A percentile compares a stretch with the other conserved stretches of the same genome.
phyloP scores from a whole-genome alignment of 2,113 vertebrate genomes.

The Scomber scombrus region DNA sequence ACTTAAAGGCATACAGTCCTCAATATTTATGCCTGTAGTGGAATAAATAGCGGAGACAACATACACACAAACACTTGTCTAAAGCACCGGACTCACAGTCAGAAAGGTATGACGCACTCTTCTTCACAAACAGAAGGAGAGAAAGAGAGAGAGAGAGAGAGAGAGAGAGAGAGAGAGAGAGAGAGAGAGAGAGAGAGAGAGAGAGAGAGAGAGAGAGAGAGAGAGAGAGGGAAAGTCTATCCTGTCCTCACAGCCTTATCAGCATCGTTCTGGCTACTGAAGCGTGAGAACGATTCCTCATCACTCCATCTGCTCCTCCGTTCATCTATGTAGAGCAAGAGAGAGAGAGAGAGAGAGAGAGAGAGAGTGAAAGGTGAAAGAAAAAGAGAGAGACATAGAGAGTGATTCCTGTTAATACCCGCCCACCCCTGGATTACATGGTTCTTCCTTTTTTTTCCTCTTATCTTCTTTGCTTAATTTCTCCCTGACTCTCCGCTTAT shows the following conservation, averaged over 20 bases:
- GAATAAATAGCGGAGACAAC: too few relatives aligned
- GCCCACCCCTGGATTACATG: not conserved
- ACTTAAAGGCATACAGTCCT: not conserved
- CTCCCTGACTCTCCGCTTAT: slow-evolving; percentile 1
- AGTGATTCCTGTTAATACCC: not conserved
- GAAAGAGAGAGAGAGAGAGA: not conserved
- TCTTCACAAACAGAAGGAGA: slow-evolving; percentile 16
- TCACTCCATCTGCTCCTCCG: slow-evolving; percentile 35
- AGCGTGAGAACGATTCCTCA: slow-evolving; percentile 66
- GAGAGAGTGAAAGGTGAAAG: too few relatives aligned
- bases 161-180: not conserved
- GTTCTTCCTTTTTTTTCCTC: not conserved
- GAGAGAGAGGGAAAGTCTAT: slow-evolving; percentile 1
- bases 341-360: not conserved
- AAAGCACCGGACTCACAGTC: slow-evolving; percentile 19
- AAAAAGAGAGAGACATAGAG: not conserved
- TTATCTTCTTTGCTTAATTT: not conserved
- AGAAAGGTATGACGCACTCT: slow-evolving; percentile 7
- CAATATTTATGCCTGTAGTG: not conserved
- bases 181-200: not conserved
- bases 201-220: not conserved
- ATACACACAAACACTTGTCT: not conserved
- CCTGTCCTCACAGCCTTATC: slow-evolving; percentile 40
- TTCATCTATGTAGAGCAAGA: slow-evolving; percentile 23
- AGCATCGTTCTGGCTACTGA: slow-evolving; percentile 56